Percentiles rank a stretch among this genome's conserved stretches.
phyloP scores from a whole-genome alignment of 1,140 invertebrate species.

The Drosophila pseudoananassae region DNA sequence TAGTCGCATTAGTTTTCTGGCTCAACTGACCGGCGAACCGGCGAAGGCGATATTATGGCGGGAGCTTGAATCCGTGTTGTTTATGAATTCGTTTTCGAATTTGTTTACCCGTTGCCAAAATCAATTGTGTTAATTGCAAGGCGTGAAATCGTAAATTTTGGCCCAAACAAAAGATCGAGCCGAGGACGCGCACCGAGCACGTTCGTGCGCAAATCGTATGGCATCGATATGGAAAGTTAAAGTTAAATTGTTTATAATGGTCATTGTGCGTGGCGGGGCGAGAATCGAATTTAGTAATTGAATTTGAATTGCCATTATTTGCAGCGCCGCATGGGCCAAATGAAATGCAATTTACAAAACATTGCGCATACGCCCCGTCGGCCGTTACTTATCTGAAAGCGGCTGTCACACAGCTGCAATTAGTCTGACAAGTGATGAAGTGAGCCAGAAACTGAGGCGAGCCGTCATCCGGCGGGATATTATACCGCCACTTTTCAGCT shows the following conservation, averaged over 20 bases:
- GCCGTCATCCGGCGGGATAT: constrained; percentile 58
- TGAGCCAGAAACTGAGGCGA: constrained; percentile 22
- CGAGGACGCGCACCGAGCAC: constrained; percentile 20
- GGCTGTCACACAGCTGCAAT: constrained; percentile 57
- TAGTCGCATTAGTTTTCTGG: constrained; percentile 61
- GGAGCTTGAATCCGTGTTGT: constrained; percentile 16
- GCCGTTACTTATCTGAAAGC: constrained; percentile 46
- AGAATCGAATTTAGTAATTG: constrained; percentile 24
- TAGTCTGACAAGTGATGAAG: constrained; percentile 74
- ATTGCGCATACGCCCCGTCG: constrained; percentile 54
- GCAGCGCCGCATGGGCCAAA: constrained; percentile 4
- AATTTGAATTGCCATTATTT: constrained; percentile 25
- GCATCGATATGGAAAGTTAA: constrained; percentile 12
- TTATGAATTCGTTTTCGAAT: constrained; percentile 24
- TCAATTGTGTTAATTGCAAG: constrained; percentile 71
- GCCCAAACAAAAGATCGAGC: constrained; percentile 25
- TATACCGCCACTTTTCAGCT: constrained; percentile 12
- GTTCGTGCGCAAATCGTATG: constrained; percentile 38
- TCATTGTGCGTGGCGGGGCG: constrained; percentile 16
- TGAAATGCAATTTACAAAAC: constrained; percentile 43
- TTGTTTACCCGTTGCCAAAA: constrained; percentile 53
- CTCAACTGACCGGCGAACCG: constrained; percentile 3
- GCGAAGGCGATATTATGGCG: neutral
- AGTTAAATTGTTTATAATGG: constrained; percentile 53
- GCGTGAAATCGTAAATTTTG: constrained; percentile 59